These are phyloP conservation scores for Euschistus heros DNA, from an alignment of 1,140 invertebrate species.

Conservation along the genomic window DNA sequence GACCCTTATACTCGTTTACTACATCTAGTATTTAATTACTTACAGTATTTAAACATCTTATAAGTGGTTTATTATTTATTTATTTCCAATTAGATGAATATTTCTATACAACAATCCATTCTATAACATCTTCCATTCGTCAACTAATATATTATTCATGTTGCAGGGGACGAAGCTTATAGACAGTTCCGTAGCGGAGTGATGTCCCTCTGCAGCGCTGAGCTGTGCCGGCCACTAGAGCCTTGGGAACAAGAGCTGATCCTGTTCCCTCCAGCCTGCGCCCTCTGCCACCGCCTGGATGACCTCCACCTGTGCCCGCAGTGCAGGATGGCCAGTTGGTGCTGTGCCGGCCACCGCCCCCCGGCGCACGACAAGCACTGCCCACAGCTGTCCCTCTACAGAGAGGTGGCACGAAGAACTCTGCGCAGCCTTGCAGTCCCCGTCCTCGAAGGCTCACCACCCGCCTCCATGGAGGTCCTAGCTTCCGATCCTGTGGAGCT, in stretches of 20 bases:
- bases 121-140: no score
- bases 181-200: constrained; percentile 14
- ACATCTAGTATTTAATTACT: no score
- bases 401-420: neutral
- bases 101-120: no score
- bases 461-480: neutral
- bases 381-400: neutral
- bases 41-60: no score
- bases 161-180: constrained; percentile 7
- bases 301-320: neutral
- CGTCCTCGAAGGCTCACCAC: neutral
- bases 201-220: neutral
- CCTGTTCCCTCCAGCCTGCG: constrained; percentile 12
- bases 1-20: no score
- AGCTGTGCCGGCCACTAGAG: neutral
- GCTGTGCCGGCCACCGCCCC: neutral
- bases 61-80: no score
- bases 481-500: neutral
- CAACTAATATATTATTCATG: neutral
- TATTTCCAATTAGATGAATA: no score
- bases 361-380: neutral
- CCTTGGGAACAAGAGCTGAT: constrained; percentile 14
- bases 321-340: neutral
- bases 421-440: neutral
- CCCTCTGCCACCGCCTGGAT: constrained; percentile 4